Base-by-base conservation (phyloP, 2,888 invertebrate genomes). In the Congeria kusceri region DNA sequence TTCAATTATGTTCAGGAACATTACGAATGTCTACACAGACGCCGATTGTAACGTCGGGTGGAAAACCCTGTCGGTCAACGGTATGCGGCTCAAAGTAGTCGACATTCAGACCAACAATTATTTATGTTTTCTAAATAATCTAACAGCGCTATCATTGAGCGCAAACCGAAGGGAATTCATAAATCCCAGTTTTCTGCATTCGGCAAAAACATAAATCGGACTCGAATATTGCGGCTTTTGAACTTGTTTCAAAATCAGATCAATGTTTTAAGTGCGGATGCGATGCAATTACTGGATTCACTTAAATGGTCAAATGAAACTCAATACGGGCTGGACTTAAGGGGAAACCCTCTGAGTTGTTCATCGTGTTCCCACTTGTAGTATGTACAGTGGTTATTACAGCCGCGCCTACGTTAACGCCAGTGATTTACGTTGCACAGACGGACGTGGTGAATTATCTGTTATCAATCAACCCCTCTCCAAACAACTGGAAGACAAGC, bases 291-390 rank as follows among this genome's bases (percentile, higher is more conserved):
- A 20, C 18, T 67, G 18, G 15, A 57, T 46, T 23, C 57, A 9
- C 32, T 39, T 20, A n/a, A 23, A 23, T 15, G 25, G 44, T 13
- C 23, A 23, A 44, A 44, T 23, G 58, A 20, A 9, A 62, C 23
- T 15, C 18, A 57, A 18, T 18, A 27, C 1, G 23, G 44, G 13
- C 13, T 67, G 20, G 3, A 56, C 5, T 20, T 67, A 23, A n/a
- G 13, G 11, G 28, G 23, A 11, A 67, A 67, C 47, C 44, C 44
- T 1, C 39, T 67, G 18, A 58, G 58, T n/a, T 67, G 58, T 46
- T 67, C 67, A 5, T 11, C 11, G 23, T 67, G 67, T 67, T 57
- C 27, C 18, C n/a, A 13, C 3, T 11, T 1, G 3, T 11, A 39
- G 15, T 39, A 39, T 39, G 15, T 11, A 39, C 39, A 39, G 39